Percentiles rank a stretch among this genome's conserved stretches.
Evolutionary conservation across 2,113 vertebrate species (phyloP).

Genomic region (Castor canadensis): DNA sequence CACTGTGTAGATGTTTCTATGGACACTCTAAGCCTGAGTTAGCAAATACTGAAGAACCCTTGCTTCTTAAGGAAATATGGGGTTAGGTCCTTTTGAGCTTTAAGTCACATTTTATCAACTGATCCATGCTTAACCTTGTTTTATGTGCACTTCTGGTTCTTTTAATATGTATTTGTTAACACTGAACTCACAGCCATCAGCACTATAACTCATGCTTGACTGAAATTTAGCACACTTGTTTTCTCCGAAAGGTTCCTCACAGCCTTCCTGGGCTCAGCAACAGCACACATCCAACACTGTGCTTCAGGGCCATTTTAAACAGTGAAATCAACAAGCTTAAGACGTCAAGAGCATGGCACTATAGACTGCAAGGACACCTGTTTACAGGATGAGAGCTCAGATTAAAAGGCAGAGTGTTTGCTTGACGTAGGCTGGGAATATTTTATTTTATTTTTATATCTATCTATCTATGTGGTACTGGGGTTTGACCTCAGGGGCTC

Average conservation of each 20-base stretch:
- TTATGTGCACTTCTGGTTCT: neutral
- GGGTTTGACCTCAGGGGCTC: too few species aligned
- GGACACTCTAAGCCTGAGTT: too few species aligned
- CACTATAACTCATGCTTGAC: neutral
- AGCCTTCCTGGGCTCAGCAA: neutral
- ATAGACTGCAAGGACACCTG: neutral
- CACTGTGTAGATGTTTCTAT: fast-evolving
- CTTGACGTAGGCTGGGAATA: too few species aligned
- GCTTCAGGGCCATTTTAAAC: neutral
- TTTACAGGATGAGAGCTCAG: neutral
- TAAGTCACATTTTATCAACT: neutral
- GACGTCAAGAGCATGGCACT: neutral
- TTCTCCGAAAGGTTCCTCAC: neutral
- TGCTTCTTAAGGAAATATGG: neutral
- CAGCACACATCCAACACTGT: fast-evolving
- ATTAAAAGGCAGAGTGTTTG: neutral
- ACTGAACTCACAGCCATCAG: neutral
- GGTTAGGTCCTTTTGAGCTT: neutral
- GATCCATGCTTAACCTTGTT: neutral
- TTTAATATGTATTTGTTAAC: neutral
- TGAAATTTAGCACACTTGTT: neutral
- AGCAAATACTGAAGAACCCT: neutral
- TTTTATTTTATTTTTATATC: too few species aligned
- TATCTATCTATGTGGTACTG: too few species aligned
- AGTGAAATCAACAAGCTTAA: neutral